Base-by-base conservation (phyloP, 2,888 invertebrate genomes). In the Philonicus albiceps region DNA sequence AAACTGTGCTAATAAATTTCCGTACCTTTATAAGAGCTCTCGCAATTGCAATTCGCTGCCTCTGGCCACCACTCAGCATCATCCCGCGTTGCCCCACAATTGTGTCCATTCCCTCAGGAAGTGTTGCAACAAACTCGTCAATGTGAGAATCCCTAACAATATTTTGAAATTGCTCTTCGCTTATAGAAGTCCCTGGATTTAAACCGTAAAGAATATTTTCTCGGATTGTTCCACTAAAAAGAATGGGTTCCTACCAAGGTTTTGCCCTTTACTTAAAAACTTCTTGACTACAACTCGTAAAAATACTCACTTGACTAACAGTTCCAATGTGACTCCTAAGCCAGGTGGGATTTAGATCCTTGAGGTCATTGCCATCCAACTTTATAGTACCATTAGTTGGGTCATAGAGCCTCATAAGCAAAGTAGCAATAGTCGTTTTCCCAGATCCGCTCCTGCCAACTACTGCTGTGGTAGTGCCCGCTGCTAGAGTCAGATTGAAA, bases 361-460 rank as follows among this genome's bases (percentile, higher is more conserved):
- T 94, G 13, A 99, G 93, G 91, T 97, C 95, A 0, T 94, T 91
- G 6, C 96, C 96, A 91, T 99, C 99, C 30, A 99, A 91, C 78
- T 94, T 91, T 84, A 99, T 93, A 7, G 90, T 91, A 0, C 98
- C 98, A 87, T 91, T 90, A 3, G 93, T 92, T 0, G 98, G 98
- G 91, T 98, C 98, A 90, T 99, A 99, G 0, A 97, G 93, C 90
- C 98, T 90, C 80, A 99, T 92, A 88, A 99, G 93, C 1, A 99
- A 93, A 0, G 96, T 93, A 0, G 96, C 97, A 87, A 99, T 93
- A 0, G 99, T 99, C 80, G 98, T 98, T 92, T 99, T 99, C 0
- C 99, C 99, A 34, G 97, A 97, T 0, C 99, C 99, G 87, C 98
- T 98, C 0, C 97, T 93, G 0, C 99, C 99, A 0, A 99, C 95